These are phyloP conservation scores for Galemys pyrenaicus DNA, from an alignment of 2,113 vertebrate genomes.

Conservation along the genomic window DNA sequence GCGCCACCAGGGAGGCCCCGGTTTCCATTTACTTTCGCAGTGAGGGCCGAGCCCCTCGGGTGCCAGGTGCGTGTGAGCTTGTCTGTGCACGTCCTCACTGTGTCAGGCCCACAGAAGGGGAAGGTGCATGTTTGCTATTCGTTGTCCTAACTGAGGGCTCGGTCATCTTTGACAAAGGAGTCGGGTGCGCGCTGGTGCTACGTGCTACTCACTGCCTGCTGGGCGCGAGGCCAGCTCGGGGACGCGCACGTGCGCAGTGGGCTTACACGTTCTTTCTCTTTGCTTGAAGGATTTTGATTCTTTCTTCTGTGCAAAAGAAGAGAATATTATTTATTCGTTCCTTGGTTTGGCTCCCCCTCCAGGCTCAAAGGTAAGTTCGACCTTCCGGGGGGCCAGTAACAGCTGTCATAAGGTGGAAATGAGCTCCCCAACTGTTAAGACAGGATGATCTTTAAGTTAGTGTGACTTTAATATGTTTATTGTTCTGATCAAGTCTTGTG, in stretches of 20 bases:
- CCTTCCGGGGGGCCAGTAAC: background rate
- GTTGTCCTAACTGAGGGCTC: background rate
- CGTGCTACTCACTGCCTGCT: too few species aligned
- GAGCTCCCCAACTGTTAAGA: background rate
- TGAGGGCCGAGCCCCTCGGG: background rate
- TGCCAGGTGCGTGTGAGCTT: background rate
- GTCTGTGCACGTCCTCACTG: background rate
- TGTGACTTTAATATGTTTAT: background rate
- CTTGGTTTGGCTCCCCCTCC: conserved; percentile 95
- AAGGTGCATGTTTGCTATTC: too few species aligned
- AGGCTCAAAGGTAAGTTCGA: conserved; percentile 91
- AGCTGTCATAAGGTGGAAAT: background rate
- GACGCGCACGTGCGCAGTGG: background rate
- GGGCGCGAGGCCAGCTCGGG: too few species aligned
- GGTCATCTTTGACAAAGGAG: background rate
- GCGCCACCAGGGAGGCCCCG: too few species aligned
- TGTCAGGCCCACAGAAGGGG: too few species aligned
- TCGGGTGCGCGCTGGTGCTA: too few species aligned
- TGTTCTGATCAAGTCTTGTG: conserved; percentile 18
- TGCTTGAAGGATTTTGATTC: conserved; percentile 95
- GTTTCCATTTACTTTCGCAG: background rate
- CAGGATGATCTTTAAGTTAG: background rate
- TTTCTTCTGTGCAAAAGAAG: conserved; percentile 98
- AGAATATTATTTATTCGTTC: conserved; percentile 95
- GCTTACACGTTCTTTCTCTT: conserved; percentile 48